Evolutionary conservation across 2,113 vertebrate species (phyloP).

Genomic region (Phrynosoma blainvillii): DNA sequence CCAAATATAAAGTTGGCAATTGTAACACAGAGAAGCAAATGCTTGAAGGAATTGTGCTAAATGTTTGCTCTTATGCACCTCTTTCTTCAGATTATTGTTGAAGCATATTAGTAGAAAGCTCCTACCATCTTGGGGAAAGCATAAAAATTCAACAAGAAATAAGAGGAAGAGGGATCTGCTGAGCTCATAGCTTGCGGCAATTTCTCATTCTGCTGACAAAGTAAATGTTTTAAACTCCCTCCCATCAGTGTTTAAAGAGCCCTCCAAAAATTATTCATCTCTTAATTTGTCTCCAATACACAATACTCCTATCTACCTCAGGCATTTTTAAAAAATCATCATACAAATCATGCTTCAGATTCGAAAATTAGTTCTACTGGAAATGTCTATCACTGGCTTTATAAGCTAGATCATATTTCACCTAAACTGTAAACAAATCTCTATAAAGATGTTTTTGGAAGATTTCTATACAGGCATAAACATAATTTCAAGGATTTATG

Average conservation of each 20-base stretch:
- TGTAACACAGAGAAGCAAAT: background rate
- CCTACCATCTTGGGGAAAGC: background rate
- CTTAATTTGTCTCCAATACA: background rate
- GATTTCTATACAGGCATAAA: background rate
- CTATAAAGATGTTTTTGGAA: background rate
- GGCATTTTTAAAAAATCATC: conserved; percentile 2
- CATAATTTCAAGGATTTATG: background rate
- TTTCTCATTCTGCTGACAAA: conserved; percentile 1
- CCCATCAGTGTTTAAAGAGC: background rate
- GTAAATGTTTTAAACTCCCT: conserved; percentile 4
- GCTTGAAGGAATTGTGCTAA: background rate
- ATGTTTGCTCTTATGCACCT: conserved; percentile 22
- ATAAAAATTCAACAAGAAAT: background rate
- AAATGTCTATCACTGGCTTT: conserved; percentile 13
- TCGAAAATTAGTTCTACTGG: background rate
- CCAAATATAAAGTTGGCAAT: conserved; percentile 33
- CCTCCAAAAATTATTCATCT: background rate
- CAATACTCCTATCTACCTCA: background rate
- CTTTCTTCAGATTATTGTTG: background rate
- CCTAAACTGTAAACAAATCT: background rate
- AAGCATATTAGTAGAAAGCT: background rate
- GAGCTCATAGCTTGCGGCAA: background rate
- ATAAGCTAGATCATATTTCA: conserved; percentile 15
- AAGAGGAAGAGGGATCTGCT: rapidly evolving
- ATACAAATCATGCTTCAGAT: background rate